phyloP scores from a whole-genome alignment of 2,797 vertebrate species.

The Coccyzus lansbergi region DNA sequence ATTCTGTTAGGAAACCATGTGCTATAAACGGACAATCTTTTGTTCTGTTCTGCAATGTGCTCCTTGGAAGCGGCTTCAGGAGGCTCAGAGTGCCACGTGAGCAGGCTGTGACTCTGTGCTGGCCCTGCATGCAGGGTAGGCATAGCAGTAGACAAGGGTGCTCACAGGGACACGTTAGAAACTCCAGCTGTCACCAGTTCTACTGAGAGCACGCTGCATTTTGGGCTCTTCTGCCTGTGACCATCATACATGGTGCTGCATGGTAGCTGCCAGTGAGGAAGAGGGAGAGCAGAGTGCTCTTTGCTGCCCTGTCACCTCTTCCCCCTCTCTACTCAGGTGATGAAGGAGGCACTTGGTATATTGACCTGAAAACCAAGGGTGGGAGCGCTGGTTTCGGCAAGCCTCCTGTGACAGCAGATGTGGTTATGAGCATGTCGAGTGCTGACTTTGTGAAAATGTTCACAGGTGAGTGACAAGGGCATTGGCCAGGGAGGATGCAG shows the following conservation, averaged over 20 bases:
- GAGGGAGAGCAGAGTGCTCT: fast-evolving
- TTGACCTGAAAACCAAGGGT: constrained; percentile 86
- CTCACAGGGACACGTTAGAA: fast-evolving
- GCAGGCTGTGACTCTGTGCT: neutral
- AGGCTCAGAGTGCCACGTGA: fast-evolving
- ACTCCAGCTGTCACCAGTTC: neutral
- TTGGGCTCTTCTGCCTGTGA: neutral
- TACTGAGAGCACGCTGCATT: neutral
- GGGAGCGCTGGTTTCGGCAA: constrained; percentile 83
- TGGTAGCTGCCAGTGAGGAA: fast-evolving
- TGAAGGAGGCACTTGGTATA: constrained; percentile 85
- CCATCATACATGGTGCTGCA: fast-evolving
- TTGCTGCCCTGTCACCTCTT: neutral
- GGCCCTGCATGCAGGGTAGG: fast-evolving
- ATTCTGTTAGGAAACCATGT: neutral
- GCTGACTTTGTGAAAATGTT: constrained; percentile 91
- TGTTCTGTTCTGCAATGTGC: fast-evolving
- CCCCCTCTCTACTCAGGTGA: constrained; percentile 75
- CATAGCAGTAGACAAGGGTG: fast-evolving
- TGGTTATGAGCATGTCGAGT: constrained; percentile 89
- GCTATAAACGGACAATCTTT: neutral
- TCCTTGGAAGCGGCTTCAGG: neutral
- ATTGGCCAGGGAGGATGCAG: neutral
- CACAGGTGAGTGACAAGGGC: constrained; percentile 78
- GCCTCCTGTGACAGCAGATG: constrained; percentile 80